phyloP scores from a whole-genome alignment of 1,140 invertebrate genomes.

The Trinorchestia longiramus region DNA sequence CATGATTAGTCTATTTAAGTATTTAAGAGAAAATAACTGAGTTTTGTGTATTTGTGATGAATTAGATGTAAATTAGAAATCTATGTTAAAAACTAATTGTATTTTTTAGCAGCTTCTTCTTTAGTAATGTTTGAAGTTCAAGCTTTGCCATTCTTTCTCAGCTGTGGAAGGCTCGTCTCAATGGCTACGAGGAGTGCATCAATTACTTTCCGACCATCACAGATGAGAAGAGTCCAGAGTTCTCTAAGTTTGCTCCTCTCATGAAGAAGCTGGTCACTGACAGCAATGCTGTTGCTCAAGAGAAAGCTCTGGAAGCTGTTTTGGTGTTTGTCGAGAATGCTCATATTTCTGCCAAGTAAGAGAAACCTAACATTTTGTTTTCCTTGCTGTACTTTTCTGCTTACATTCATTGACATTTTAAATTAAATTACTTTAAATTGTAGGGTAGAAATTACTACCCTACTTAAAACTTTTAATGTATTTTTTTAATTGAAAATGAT shows the following conservation, averaged over 20 bases:
- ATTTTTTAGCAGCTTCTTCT: not conserved
- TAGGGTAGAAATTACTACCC: not conserved
- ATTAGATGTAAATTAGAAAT: not conserved
- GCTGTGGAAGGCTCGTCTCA: constrained; percentile 93
- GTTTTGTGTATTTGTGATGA: too few species aligned
- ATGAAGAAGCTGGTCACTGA: constrained; percentile 96
- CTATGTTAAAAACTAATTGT: not conserved
- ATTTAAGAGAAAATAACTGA: too few species aligned
- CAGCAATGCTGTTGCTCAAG: constrained; percentile 94
- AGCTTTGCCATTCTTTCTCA: constrained; percentile 67
- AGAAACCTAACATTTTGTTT: not conserved
- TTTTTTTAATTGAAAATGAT: too few species aligned
- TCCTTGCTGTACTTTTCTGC: too few species aligned
- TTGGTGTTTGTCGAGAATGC: constrained; percentile 92
- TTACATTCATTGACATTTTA: not conserved
- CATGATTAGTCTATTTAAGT: too few species aligned
- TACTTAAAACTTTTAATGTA: not conserved
- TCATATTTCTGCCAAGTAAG: constrained; percentile 81
- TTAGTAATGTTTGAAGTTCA: not conserved
- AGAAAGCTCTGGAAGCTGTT: constrained; percentile 94
- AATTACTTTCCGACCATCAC: constrained; percentile 78
- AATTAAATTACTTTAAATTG: not conserved
- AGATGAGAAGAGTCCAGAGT: constrained; percentile 94
- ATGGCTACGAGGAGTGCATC: constrained; percentile 92
- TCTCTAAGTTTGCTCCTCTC: constrained; percentile 89